A percentile compares a stretch with the other conserved stretches of the same genome.
Evolutionary conservation across 92 coral and sea anemone species (phyloP).

Genomic region (Paramuricea clavata): DNA sequence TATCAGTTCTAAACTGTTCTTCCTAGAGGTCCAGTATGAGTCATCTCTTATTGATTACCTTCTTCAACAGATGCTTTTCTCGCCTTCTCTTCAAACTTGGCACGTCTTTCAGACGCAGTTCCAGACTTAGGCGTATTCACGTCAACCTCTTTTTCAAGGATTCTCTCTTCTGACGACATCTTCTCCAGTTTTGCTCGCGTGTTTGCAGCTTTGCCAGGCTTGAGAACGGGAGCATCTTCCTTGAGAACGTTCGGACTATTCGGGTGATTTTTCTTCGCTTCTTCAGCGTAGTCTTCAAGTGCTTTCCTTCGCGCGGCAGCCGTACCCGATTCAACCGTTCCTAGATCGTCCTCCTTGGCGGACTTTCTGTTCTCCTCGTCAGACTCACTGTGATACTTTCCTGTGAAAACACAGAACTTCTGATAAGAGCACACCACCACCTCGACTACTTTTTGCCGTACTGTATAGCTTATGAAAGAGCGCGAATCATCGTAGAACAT

Average conservation of each 20-base stretch:
- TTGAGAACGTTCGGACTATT: conserved; percentile 60
- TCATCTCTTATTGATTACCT: background rate
- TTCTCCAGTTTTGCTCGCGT: conserved; percentile 37
- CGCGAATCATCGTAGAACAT: too few species aligned
- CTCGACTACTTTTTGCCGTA: too few species aligned
- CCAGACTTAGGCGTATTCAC: conserved; percentile 15
- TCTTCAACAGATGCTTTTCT: conserved; percentile 18
- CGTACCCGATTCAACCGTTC: conserved; percentile 51
- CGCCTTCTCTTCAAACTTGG: conserved; percentile 39
- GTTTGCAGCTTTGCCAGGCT: conserved; percentile 8
- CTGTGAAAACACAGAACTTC: background rate
- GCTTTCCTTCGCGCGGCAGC: conserved; percentile 72
- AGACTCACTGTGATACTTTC: background rate
- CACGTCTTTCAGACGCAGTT: conserved; percentile 35
- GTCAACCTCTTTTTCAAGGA: conserved; percentile 16
- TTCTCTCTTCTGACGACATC: conserved; percentile 23
- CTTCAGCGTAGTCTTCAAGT: conserved; percentile 76
- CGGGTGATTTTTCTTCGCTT: conserved; percentile 63
- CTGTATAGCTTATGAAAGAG: too few species aligned
- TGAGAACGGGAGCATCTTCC: conserved; percentile 43
- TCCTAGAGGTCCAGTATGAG: too few species aligned
- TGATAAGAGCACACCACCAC: background rate
- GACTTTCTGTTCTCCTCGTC: conserved; percentile 9
- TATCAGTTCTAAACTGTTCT: too few species aligned
- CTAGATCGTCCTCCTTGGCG: background rate